Evolutionary conservation across 2,888 invertebrate species (phyloP).

Genomic region (Congeria kusceri): DNA sequence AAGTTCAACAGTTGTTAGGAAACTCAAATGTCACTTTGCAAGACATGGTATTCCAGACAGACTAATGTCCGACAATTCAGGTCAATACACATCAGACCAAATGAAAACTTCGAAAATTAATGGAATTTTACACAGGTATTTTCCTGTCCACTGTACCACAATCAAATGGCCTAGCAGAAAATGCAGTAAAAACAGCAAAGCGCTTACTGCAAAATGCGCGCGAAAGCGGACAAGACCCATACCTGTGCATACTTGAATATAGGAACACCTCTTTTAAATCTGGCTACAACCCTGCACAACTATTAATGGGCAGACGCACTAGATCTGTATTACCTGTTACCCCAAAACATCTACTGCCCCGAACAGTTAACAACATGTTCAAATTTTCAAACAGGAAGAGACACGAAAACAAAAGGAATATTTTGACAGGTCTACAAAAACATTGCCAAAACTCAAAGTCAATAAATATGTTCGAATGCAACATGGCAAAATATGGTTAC

Average conservation of each 20-base stretch:
- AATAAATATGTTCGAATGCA: too few relatives aligned
- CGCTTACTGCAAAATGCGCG: conserved; percentile 41
- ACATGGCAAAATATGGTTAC: too few relatives aligned
- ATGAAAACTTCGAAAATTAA: conserved; percentile 36
- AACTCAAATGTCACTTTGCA: conserved; percentile 55
- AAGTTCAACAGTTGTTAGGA: conserved; percentile 45
- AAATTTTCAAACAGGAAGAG: neutral
- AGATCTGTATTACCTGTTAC: conserved; percentile 29
- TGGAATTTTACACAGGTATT: conserved; percentile 58
- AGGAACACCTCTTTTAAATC: conserved; percentile 40
- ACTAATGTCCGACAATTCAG: conserved; percentile 52
- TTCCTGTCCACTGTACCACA: conserved; percentile 32
- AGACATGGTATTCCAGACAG: conserved; percentile 29
- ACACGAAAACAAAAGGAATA: neutral
- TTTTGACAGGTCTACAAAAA: neutral
- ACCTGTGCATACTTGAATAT: conserved; percentile 48
- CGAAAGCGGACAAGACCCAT: conserved; percentile 32
- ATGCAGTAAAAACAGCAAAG: conserved; percentile 61
- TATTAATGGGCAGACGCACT: conserved; percentile 44
- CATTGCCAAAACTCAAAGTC: neutral
- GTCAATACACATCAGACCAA: conserved; percentile 36
- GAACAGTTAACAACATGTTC: conserved; percentile 2
- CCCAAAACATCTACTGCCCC: neutral
- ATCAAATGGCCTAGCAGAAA: conserved; percentile 64
- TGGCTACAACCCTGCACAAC: conserved; percentile 44